Evolutionary conservation across 2,113 vertebrate species (phyloP).

Genomic region (Entomyzon cyanotis): DNA sequence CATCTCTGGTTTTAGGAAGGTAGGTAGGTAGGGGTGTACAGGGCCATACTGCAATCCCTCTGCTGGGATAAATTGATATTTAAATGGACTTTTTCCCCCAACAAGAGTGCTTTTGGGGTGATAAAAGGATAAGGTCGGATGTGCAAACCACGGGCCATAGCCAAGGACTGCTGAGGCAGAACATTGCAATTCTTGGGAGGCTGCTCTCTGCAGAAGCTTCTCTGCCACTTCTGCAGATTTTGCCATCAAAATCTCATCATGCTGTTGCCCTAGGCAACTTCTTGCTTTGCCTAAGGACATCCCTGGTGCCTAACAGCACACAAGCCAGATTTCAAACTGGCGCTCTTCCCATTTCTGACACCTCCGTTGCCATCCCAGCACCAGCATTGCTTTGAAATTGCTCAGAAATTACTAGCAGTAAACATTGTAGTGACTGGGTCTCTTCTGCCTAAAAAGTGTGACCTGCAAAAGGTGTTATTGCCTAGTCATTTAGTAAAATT

Average conservation of each 20-base stretch:
- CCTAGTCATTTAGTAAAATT: neutral
- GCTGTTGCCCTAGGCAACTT: slow-evolving; percentile 3
- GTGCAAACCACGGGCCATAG: neutral
- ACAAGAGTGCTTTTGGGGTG: neutral
- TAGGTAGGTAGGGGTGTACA: too few species aligned
- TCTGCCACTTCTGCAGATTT: neutral
- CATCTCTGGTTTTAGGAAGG: neutral
- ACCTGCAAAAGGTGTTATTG: neutral
- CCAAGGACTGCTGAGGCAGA: neutral
- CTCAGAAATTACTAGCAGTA: neutral
- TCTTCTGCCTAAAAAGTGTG: neutral
- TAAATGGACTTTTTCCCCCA: neutral
- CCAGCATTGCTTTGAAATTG: neutral
- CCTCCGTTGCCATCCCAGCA: neutral
- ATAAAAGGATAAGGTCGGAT: neutral
- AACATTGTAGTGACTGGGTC: neutral
- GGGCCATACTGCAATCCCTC: neutral
- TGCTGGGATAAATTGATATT: neutral
- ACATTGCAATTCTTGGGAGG: neutral
- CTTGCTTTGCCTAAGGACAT: slow-evolving; percentile 37
- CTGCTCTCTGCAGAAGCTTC: neutral
- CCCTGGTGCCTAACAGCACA: neutral
- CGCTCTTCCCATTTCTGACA: neutral
- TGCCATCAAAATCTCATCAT: slow-evolving; percentile 1
- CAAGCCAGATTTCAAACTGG: neutral